Percentiles rank a stretch among this genome's conserved stretches.
phyloP scores from a whole-genome alignment of 2,113 vertebrate genomes.

The Aviceda subcristata region DNA sequence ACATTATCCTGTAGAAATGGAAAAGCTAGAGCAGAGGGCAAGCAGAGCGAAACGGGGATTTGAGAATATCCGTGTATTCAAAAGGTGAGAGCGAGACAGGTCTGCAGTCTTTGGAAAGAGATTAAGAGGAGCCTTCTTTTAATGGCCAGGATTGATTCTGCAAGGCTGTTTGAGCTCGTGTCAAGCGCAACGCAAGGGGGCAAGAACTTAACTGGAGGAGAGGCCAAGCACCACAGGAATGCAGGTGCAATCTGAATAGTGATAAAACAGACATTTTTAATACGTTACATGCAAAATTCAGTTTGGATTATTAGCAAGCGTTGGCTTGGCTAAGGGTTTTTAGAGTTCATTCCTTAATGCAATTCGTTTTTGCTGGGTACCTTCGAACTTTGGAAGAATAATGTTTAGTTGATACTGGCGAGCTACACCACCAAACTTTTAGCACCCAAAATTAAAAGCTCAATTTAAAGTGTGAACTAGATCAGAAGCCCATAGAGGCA shows the following conservation, averaged over 20 bases:
- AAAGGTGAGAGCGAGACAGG: not conserved
- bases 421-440: not conserved
- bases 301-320: not conserved
- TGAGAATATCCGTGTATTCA: not conserved
- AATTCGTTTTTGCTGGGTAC: not conserved
- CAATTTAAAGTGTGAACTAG: not conserved
- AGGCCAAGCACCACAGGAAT: not conserved
- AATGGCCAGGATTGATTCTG: not conserved
- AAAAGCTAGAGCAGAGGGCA: slow-evolving; percentile 21
- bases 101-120: slow-evolving; percentile 42
- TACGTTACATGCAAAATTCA: not conserved
- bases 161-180: not conserved
- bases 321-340: not conserved
- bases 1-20: not conserved
- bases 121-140: slow-evolving; percentile 26
- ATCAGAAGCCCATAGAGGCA: not conserved
- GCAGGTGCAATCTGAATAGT: not conserved
- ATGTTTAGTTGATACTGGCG: accelerated
- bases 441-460: slow-evolving; percentile 49
- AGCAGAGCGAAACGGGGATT: not conserved
- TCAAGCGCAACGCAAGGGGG: not conserved
- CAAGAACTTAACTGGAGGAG: slow-evolving; percentile 25
- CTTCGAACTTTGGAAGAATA: not conserved
- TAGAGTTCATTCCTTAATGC: not conserved
- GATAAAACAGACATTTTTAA: not conserved